phyloP scores from a whole-genome alignment of 2,113 vertebrate species.

The Tringa solitaria region DNA sequence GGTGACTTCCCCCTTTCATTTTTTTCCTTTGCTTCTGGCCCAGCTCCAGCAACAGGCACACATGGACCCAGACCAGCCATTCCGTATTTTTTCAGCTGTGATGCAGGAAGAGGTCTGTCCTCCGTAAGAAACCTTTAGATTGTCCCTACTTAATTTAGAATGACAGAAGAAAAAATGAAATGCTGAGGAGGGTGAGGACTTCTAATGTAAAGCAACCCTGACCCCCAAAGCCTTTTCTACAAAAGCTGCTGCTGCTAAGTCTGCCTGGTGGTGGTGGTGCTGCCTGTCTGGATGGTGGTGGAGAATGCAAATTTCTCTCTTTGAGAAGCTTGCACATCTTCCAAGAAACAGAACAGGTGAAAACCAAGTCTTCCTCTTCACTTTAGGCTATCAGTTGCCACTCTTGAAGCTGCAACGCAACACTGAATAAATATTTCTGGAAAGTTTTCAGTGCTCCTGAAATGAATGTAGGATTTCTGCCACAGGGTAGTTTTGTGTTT shows the following conservation, averaged over 20 bases:
- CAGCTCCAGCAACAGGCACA: background rate
- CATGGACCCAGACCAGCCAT: background rate
- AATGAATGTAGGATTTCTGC: background rate
- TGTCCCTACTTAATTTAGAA: background rate
- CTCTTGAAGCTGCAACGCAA: background rate
- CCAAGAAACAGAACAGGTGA: background rate
- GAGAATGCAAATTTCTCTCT: background rate
- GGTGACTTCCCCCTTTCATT: background rate
- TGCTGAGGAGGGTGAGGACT: background rate
- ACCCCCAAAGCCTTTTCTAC: background rate
- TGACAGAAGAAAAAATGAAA: background rate
- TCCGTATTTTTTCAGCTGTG: background rate
- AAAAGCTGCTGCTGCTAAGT: background rate
- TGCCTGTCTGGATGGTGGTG: background rate
- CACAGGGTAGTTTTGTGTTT: background rate
- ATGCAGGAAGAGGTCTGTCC: background rate
- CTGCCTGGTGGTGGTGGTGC: background rate
- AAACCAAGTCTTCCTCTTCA: background rate
- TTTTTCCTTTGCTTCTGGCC: background rate
- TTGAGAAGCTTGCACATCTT: background rate
- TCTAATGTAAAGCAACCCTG: background rate
- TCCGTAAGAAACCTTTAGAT: background rate
- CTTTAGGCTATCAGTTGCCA: background rate
- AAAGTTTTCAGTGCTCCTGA: background rate
- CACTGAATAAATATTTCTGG: background rate